A percentile compares a stretch with the other conserved stretches of the same genome.
These are phyloP conservation scores for Mongoloraphidia duomilia DNA, from an alignment of 2,888 invertebrate species.

Conservation along the genomic window DNA sequence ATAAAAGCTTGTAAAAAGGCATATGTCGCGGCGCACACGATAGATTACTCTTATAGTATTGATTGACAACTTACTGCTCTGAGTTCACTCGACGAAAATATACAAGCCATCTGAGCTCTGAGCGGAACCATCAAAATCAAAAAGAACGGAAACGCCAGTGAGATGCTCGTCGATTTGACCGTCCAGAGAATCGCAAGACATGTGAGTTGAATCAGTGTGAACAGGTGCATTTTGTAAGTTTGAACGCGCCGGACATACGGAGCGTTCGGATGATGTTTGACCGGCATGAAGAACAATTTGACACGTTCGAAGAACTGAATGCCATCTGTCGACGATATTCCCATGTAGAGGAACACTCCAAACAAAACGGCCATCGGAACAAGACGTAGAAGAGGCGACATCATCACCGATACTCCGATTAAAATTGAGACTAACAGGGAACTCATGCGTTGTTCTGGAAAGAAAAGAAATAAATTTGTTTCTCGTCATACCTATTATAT, in stretches of 20 bases:
- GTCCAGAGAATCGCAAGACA: constrained; percentile 69
- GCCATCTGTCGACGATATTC: constrained; percentile 84
- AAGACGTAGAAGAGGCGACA: constrained; percentile 61
- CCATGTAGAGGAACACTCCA: constrained; percentile 95
- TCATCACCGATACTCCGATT: constrained; percentile 71
- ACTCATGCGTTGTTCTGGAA: constrained; percentile 69
- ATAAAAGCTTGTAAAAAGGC: no score
- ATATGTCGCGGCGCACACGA: no score
- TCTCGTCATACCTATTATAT: no score
- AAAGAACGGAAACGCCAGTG: constrained; percentile 88
- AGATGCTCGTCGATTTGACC: constrained; percentile 79
- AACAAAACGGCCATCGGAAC: constrained; percentile 95
- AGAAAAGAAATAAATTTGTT: constrained; percentile 3
- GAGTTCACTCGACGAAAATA: constrained; percentile 71
- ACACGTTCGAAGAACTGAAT: constrained; percentile 88
- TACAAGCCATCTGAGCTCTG: constrained; percentile 50
- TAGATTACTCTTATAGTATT: neutral
- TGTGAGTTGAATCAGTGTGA: constrained; percentile 69
- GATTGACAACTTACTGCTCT: constrained; percentile 52
- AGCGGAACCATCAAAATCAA: constrained; percentile 84
- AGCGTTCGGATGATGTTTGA: constrained; percentile 86
- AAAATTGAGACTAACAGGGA: constrained; percentile 65
- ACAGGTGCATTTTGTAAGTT: constrained; percentile 83
- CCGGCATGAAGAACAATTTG: constrained; percentile 82
- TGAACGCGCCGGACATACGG: constrained; percentile 81